Percentiles rank a stretch among this genome's conserved stretches.
Conservation (phyloP, 2,888 invertebrate species). For the Campoplex capitator region DNA sequence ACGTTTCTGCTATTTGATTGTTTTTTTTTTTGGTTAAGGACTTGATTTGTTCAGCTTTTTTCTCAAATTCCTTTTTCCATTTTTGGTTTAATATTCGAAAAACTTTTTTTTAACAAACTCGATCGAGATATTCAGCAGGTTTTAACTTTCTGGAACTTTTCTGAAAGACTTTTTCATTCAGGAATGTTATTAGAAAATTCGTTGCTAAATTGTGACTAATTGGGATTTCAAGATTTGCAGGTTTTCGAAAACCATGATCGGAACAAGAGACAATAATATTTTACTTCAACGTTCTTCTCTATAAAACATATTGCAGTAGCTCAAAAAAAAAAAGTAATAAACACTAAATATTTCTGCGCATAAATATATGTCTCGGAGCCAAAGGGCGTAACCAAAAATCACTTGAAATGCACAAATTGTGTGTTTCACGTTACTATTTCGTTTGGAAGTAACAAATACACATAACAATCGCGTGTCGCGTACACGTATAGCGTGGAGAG, state of each 20-base stretch:
- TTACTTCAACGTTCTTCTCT: neutral
- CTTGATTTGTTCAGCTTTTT: no score
- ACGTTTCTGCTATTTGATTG: neutral
- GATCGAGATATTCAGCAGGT: no score
- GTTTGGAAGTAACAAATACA: neutral
- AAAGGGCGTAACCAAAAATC: constrained; percentile 1
- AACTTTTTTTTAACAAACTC: no score
- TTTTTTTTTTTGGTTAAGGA: neutral
- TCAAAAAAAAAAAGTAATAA: neutral
- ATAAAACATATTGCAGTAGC: neutral
- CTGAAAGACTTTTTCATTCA: no score
- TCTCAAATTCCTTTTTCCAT: no score
- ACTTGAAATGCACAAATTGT: neutral
- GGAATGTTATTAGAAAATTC: no score
- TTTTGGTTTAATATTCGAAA: no score
- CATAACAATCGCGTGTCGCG: constrained; percentile 63
- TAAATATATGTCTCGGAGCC: neutral
- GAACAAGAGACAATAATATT: neutral
- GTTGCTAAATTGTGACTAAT: no score
- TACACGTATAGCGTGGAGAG: constrained; percentile 62
- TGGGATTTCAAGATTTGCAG: no score
- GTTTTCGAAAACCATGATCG: no score
- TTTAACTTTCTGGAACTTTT: no score
- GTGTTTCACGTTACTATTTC: constrained; percentile 4
- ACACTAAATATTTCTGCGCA: neutral